A percentile compares a stretch with the other conserved stretches of the same genome.
These are phyloP conservation scores for Dorcus parallelipipedus DNA, from an alignment of 2,888 invertebrate species.

Conservation along the genomic window DNA sequence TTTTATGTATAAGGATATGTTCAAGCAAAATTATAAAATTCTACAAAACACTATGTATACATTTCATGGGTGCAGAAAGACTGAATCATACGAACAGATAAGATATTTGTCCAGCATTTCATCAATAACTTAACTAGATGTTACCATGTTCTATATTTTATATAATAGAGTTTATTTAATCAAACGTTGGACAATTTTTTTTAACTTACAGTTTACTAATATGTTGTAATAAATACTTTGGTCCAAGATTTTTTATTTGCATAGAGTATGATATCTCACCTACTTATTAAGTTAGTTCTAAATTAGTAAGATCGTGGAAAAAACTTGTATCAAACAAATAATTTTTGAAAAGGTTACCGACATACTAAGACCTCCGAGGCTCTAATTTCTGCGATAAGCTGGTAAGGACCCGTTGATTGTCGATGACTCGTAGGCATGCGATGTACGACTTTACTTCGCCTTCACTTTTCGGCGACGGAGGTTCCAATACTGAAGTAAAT, in stretches of 20 bases:
- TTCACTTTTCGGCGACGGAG: slow-evolving; percentile 68
- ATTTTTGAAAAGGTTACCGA: neutral
- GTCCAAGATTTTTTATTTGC: neutral
- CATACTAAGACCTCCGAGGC: slow-evolving; percentile 55
- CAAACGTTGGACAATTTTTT: too few species aligned
- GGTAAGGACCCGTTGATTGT: slow-evolving; percentile 73
- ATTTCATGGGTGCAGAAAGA: neutral
- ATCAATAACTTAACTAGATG: neutral
- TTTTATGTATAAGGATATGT: neutral
- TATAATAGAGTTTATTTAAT: too few species aligned
- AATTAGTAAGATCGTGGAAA: neutral
- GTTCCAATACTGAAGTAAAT: slow-evolving; percentile 57
- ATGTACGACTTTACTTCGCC: slow-evolving; percentile 67
- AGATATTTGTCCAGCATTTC: neutral
- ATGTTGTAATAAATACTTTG: neutral
- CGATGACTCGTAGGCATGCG: slow-evolving; percentile 71
- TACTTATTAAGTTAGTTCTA: neutral
- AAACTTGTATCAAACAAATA: neutral
- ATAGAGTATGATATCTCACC: neutral
- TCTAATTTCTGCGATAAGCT: slow-evolving; percentile 77
- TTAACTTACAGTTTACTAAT: too few species aligned
- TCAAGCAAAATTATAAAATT: neutral
- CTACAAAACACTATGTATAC: neutral
- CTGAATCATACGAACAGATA: neutral
- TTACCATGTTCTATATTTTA: neutral